Evolutionary conservation across 2,797 vertebrate genomes (phyloP), one percentile per base, ranked within the genome.

Genomic region (Eulemur rubriventer): DNA sequence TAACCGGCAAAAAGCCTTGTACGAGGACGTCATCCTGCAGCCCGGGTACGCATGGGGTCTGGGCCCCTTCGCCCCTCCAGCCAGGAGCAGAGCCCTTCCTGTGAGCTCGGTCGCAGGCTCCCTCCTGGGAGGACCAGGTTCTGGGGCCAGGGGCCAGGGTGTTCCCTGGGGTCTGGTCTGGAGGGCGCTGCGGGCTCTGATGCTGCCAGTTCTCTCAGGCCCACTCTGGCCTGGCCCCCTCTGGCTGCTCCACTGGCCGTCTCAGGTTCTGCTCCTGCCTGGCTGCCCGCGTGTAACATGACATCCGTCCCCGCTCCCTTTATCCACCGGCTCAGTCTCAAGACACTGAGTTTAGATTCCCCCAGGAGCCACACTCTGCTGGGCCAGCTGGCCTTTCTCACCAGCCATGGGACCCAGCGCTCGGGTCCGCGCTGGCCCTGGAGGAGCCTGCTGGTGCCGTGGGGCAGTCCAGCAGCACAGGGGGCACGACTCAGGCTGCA

Each of bases 11-110:
- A 99, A 99, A 97, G 99, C 98, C 65, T 98, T 99, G 94, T 99
- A 99, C 1, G 99, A 99, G 91, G 99, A 99, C 52, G 99, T 99
- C 82, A 99, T 99, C 92, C 99, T 99, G 52, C 99, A 99, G 89
- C 98, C 99, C 4, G 97, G 99, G 99, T 99, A 94, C 98, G 98
- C 85, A n/a, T 26, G 4, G 9, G 3, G 18, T 33, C 18, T 13
- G 20, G 33, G 16, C 84, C 35, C 2, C 5, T 13, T n/a, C 6
- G 2, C 43, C 10, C 10, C 16, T 30, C 6, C 24, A 10, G 17
- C 90, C 38, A 0, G 24, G 50, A 22, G 17, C 20, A 65, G 38
- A 35, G 26, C 17, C 41, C 8, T 4, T 30, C 65, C 18, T 20
- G 26, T 63, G 43, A 50, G 22, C 30, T 48, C 11, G 17, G 17